Evolutionary conservation across 2,888 invertebrate genomes (phyloP), one percentile per base, ranked within the genome.

Genomic region (Phyto melanocephala): DNA sequence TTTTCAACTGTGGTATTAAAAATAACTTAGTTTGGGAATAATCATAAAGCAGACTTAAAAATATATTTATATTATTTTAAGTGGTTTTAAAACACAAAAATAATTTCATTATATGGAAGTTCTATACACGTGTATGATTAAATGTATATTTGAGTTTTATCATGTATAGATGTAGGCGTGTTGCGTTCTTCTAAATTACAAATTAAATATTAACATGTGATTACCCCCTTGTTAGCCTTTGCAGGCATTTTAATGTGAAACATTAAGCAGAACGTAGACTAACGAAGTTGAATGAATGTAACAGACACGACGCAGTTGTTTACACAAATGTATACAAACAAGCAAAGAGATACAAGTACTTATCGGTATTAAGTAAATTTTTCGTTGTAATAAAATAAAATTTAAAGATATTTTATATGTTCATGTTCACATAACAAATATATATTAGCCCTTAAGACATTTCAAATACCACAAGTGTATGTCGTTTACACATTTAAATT

Each of bases 131-230:
- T 20, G 37, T 5, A 5, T n/a, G 24, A 50, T n/a, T 24, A 7
- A 13, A 8, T n/a, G 5, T n/a, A n/a, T 2, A 37, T 37, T 17
- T n/a, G 58, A 13, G 20, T 17, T 8, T 13, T 58, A 11, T 1
- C n/a, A 13, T 20, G 17, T 33, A 15, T 33, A 10, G 7, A 15
- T 3, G 56, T 4, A 10, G n/a, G 17, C 2, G 10, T 17, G 35
- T 37, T 35, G 2, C 13, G 17, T 58, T 37, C 37, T 37, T 58
- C 37, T 58, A 58, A 58, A 58, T 58, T 58, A 58, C 58, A 58
- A 58, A 58, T 58, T 58, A 58, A 58, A 58, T 58, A 58, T 58
- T 58, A 37, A 58, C 58, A 58, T 58, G 17, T 28, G 24, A 58
- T 58, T 58, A 37, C 58, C 37, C 58, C 58, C 58, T 20, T 58